Percentiles rank a stretch among this genome's conserved stretches.
Conservation (phyloP, 1,140 invertebrate species). For the Phenacoccus solenopsis region DNA sequence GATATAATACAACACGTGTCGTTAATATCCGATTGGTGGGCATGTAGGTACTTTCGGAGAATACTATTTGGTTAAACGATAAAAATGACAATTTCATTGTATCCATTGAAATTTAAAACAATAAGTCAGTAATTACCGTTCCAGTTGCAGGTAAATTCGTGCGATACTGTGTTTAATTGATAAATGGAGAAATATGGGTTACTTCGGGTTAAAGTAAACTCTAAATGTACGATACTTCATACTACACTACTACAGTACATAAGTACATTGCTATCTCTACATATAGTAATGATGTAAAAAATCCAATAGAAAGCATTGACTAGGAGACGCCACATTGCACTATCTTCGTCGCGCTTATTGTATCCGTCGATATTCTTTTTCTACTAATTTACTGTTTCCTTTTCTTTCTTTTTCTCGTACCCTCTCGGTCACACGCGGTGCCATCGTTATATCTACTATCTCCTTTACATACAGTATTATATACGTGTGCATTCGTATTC, state of each 20-base stretch:
- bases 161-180: not conserved
- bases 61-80: too few species aligned
- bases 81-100: too few species aligned
- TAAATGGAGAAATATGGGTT: not conserved
- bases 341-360: not conserved
- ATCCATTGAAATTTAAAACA: too few species aligned
- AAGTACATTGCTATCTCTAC: not conserved
- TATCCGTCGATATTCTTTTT: not conserved
- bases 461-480: conserved; percentile 2
- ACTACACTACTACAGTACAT: not conserved
- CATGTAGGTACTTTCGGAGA: too few species aligned
- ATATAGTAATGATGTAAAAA: not conserved
- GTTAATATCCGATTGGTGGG: not conserved
- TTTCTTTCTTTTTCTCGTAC: not conserved
- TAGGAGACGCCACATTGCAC: not conserved
- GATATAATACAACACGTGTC: not conserved
- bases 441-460: not conserved
- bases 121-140: too few species aligned
- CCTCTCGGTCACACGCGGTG: too few species aligned
- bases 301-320: not conserved
- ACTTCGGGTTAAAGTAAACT: not conserved
- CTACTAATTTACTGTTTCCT: not conserved
- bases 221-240: too few species aligned
- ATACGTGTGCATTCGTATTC: too few species aligned
- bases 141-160: too few species aligned